These are phyloP conservation scores for Asobara japonica DNA, from an alignment of 1,140 invertebrate genomes.

Conservation along the genomic window DNA sequence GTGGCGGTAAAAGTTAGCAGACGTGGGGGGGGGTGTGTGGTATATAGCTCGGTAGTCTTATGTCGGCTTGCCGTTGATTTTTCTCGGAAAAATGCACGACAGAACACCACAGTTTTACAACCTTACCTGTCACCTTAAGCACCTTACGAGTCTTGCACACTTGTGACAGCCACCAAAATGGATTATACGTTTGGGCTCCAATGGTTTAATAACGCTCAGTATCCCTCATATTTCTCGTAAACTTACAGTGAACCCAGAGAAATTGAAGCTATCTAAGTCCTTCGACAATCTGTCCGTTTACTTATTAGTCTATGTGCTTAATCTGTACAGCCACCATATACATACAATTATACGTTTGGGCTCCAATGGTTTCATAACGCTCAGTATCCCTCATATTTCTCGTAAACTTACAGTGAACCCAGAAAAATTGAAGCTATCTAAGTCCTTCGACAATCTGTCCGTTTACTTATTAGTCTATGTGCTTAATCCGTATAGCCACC, in stretches of 20 bases:
- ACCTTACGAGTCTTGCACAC: constrained; percentile 40
- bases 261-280: too few species aligned
- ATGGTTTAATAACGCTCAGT: neutral
- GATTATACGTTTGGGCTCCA: constrained; percentile 40
- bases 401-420: too few species aligned
- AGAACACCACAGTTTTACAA: constrained; percentile 48
- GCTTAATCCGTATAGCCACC: too few species aligned
- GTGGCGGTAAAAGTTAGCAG: neutral
- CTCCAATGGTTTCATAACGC: neutral
- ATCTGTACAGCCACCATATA: too few species aligned
- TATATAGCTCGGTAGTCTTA: neutral
- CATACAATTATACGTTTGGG: constrained; percentile 43
- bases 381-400: neutral
- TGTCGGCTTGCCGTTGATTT: constrained; percentile 25
- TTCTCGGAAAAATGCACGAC: constrained; percentile 37
- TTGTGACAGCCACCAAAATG: constrained; percentile 43
- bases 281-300: too few species aligned
- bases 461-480: too few species aligned
- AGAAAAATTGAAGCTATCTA: too few species aligned
- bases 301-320: too few species aligned
- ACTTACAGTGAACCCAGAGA: too few species aligned
- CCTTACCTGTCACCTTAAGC: constrained; percentile 55
- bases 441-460: too few species aligned
- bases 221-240: neutral
- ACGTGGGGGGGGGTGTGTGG: neutral